Conservation (phyloP, 2,113 vertebrate genomes). For the Scophthalmus maximus region DNA sequence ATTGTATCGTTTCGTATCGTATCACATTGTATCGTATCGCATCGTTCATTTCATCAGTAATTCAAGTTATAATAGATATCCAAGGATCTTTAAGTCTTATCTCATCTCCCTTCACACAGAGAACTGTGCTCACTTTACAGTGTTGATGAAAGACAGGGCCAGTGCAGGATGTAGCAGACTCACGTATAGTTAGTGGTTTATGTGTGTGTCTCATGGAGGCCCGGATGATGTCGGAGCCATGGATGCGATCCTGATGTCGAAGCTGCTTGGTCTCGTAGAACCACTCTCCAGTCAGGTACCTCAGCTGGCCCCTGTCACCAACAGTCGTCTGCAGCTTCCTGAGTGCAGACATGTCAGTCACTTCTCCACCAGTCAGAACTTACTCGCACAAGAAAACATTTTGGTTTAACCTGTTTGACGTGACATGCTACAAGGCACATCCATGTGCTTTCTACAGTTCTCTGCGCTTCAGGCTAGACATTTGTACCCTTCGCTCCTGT, state of each 20-base stretch:
- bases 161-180: constrained; percentile 45
- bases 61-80: too few species aligned
- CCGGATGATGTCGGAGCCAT: constrained; percentile 91
- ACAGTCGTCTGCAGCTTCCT: constrained; percentile 87
- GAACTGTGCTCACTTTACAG: background rate
- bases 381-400: too few species aligned
- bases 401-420: too few species aligned
- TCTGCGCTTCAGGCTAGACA: background rate
- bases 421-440: too few species aligned
- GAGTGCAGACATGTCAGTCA: background rate
- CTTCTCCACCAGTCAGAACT: too few species aligned
- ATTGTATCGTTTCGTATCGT: too few species aligned
- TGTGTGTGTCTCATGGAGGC: constrained; percentile 86
- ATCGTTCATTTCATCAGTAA: too few species aligned
- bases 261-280: constrained; percentile 94
- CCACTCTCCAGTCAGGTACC: constrained; percentile 95
- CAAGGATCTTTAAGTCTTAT: too few species aligned
- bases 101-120: too few species aligned
- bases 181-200: constrained; percentile 83
- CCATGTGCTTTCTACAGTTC: background rate
- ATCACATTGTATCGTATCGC: too few species aligned
- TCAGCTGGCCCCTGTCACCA: constrained; percentile 83
- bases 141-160: background rate
- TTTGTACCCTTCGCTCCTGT: background rate
- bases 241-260: constrained; percentile 90